Evolutionary conservation across 2,113 vertebrate species (phyloP), one percentile per base, ranked within the genome.

Genomic region (Nothocercus julius): DNA sequence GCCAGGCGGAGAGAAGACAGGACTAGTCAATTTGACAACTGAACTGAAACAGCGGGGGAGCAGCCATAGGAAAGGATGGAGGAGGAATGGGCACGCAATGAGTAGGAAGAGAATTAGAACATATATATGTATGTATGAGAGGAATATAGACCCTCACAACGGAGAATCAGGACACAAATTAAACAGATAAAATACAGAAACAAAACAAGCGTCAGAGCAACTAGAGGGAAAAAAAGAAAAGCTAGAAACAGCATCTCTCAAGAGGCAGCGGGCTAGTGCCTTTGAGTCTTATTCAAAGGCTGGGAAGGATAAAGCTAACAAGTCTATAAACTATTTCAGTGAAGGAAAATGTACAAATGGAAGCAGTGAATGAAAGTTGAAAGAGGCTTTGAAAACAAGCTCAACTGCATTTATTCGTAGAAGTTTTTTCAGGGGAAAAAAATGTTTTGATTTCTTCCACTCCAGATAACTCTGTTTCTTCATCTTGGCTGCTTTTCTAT

Each of bases 1-100:
- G 86, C 90, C 70, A 94, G 74, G 81, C 11, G 0, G 88, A 96
- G 74, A 85, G 90, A 89, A 96, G 86, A 93, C 93, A 96, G 86
- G 82, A 73, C 54, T 34, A 66, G 63, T 34, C 21, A 27, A 19
- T 74, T 84, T 96, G 90, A 96, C 83, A 95, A 90, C 70, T 89
- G 88, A 97, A 93, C 74, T 59, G 80, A 96, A 96, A 89, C 77
- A 92, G 83, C 44, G 94, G 74, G 69, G 24, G 3, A 90, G 59
- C 53, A 92, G 81, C 78, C 49, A 7, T 44, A 13, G 1, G 9
- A 92, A 13, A 91, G 25, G 38, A 95, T 40, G 49, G 25, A 66
- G 74, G 45, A 92, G 47, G 42, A 93, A 70, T 25, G 28, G 49
- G 25, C 24, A 84, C 0, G 15, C 27, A 87, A 87, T 73, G 44